These are phyloP conservation scores for Pungitius pungitius DNA, from an alignment of 2,113 vertebrate genomes.

Conservation along the genomic window DNA sequence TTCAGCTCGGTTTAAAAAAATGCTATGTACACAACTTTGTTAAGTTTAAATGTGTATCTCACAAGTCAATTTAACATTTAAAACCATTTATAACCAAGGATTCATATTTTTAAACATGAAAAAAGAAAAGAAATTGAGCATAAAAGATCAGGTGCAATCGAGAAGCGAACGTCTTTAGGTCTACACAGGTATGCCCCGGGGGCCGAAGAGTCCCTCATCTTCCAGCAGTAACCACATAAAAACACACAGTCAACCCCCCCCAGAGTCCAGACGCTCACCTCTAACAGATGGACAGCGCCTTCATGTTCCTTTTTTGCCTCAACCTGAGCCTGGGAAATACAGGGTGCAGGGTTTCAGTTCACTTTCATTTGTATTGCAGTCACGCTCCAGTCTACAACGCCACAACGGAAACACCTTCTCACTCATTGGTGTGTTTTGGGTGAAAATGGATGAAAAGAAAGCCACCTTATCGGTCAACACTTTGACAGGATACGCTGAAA, in stretches of 20 bases:
- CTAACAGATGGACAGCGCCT: slow-evolving; percentile 96
- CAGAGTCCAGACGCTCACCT: slow-evolving; percentile 85
- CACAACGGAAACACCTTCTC: slow-evolving; percentile 11
- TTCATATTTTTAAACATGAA: neutral
- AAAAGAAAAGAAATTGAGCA: neutral
- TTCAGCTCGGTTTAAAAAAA: slow-evolving; percentile 2
- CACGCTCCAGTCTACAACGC: slow-evolving; percentile 47
- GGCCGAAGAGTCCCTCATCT: slow-evolving; percentile 12
- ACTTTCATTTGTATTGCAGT: slow-evolving; percentile 38
- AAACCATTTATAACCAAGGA: slow-evolving; percentile 1
- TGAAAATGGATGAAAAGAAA: slow-evolving; percentile 36
- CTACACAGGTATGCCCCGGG: slow-evolving; percentile 22
- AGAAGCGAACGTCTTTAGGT: slow-evolving; percentile 28
- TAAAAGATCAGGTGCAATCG: slow-evolving; percentile 12
- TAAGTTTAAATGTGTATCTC: neutral
- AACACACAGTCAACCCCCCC: slow-evolving; percentile 34
- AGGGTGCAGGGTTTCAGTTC: slow-evolving; percentile 63
- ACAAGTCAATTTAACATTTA: slow-evolving; percentile 25
- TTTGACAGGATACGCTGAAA: neutral
- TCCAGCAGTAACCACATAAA: slow-evolving; percentile 47
- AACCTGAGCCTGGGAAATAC: slow-evolving; percentile 93
- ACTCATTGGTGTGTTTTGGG: slow-evolving; percentile 4
- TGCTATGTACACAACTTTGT: neutral
- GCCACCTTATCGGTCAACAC: neutral
- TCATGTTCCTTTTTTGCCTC: slow-evolving; percentile 98